A percentile compares a stretch with the other conserved stretches of the same genome.
phyloP scores from a whole-genome alignment of 2,797 vertebrate species.

The Tokudaia muenninki region DNA sequence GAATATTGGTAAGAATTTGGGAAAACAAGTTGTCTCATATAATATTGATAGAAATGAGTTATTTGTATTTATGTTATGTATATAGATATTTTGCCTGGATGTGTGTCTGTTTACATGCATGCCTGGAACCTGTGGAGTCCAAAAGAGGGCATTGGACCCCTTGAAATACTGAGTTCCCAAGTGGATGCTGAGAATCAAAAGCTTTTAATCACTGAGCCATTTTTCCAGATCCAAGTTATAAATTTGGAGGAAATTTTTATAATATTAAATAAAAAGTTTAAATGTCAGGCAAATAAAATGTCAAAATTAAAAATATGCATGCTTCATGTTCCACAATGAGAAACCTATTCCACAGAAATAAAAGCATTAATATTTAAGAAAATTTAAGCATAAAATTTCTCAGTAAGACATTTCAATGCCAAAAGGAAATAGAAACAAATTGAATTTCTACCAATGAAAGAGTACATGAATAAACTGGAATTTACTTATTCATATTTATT shows the following conservation, averaged over 20 bases:
- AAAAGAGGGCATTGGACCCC: neutral
- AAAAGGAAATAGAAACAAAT: constrained; percentile 61
- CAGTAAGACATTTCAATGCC: constrained; percentile 49
- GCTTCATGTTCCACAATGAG: constrained; percentile 13
- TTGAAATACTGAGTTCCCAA: neutral
- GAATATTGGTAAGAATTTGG: constrained; percentile 4
- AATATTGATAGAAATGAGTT: constrained; percentile 27
- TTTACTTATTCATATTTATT: constrained; percentile 40
- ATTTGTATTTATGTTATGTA: constrained; percentile 29
- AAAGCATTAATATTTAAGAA: constrained; percentile 59
- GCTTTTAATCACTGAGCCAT: neutral
- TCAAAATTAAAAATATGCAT: constrained; percentile 68
- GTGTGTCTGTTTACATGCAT: neutral
- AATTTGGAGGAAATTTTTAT: constrained; percentile 30
- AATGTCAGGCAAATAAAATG: constrained; percentile 69
- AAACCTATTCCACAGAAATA: constrained; percentile 59
- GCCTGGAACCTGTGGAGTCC: neutral
- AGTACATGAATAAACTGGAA: constrained; percentile 41
- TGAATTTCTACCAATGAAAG: constrained; percentile 55
- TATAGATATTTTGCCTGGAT: neutral
- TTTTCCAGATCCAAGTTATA: neutral
- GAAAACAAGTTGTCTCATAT: constrained; percentile 11
- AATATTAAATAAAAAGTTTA: constrained; percentile 53
- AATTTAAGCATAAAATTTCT: constrained; percentile 59
- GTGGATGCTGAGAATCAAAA: neutral